Evolutionary conservation across 2,888 invertebrate genomes (phyloP), one percentile per base, ranked within the genome.

Genomic region (Drosophila villosipedis): DNA sequence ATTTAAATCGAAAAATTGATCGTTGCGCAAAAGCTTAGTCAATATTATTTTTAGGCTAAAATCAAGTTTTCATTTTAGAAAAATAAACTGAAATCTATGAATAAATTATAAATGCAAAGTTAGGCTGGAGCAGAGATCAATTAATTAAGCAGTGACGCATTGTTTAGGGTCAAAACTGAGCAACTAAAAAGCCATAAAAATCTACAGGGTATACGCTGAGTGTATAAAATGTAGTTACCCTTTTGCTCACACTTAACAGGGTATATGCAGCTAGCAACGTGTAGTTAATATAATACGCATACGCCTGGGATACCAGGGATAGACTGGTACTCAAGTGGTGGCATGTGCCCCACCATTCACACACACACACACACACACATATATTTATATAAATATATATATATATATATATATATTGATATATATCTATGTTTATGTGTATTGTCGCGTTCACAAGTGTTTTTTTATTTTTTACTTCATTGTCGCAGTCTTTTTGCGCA

Each of bases 261-360:
- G 75, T 57, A 74, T 62, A 9, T 12, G 25, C n/a, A 49, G 22
- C 47, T 39, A 54, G 54, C 47, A 50, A 39, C 28, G 41, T 10
- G 37, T 28, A 47, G 39, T 59, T 63, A 58, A 50, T 35, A 53
- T 53, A 83, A 78, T 83, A 73, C 72, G 80, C 73, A 81, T 78
- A 75, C 89, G 73, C 70, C 81, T 57, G 72, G 80, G 58, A 68
- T 67, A 61, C 62, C 73, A 80, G 69, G 50, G 30, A 69, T 68
- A 33, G 80, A 43, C 55, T 52, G 58, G 16, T 50, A 62, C 49
- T 52, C 52, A 57, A 73, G 60, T 65, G 37, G 33, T 35, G 28
- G 50, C 49, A 60, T 59, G 59, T 33, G 57, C 33, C 9, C 19
- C 31, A 6, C 28, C 25, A 55, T 6, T 16, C 25, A 19, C 19